Base-by-base conservation (phyloP, 2,888 invertebrate genomes). In the Schrankia costaestrigalis region DNA sequence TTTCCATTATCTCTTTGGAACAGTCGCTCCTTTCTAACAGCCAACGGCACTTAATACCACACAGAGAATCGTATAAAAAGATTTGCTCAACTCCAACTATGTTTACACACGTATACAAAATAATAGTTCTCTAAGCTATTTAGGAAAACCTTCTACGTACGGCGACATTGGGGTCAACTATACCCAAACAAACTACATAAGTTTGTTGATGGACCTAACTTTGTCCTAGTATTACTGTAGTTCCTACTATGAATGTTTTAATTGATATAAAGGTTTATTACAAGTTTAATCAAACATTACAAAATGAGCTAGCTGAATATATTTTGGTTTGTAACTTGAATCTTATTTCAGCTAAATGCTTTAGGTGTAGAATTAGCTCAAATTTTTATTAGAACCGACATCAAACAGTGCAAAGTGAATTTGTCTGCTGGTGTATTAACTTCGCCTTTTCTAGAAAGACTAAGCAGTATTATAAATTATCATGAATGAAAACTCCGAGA, bases 141-240 rank as follows among this genome's bases (percentile, higher is more conserved):
- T 41, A 31, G 29, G 6, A n/a, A 21, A 17, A 38, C 33, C 34
- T 37, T 22, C 26, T 27, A 32, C 35, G 39, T 41, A 29, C 31
- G 19, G n/a, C n/a, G n/a, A 39, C 36, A 37, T 48, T 41, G 41
- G 15, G 56, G 48, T 55, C 56, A 58, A 52, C 41, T 33, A 40
- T 42, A 32, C 40, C 37, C 31, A 54, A 58, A 54, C 41, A 56
- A 55, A 57, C 47, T 50, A 44, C 40, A 43, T 49, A 58, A 60
- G 49, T 59, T 60, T 29, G 35, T 19, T 31, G 29, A 46, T 44
- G 40, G 29, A 41, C 36, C 40, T 44, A 62, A 49, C 47, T 59
- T 60, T 31, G 46, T 41, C 41, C 30, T 41, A 32, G 30, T 22
- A 24, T 7, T 31, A 5, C 9, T 9, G 9, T 12, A 18, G 12